Percentiles rank a stretch among this genome's conserved stretches.
Conservation (phyloP, 1,140 invertebrate genomes). For the Aphaenogaster ashmeadi region DNA sequence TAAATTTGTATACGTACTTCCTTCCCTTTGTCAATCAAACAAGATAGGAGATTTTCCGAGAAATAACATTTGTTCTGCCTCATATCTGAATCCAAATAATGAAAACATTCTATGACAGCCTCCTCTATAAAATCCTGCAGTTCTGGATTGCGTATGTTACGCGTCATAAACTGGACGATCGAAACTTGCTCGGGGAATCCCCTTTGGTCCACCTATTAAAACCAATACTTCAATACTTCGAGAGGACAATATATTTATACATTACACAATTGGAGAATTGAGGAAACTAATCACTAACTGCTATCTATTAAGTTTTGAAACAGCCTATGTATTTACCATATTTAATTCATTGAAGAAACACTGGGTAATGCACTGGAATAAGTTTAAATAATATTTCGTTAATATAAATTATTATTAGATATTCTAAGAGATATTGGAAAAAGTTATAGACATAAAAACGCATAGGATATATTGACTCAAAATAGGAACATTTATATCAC, state of each 20-base stretch:
- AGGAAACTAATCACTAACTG: neutral
- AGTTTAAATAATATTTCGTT: constrained; percentile 38
- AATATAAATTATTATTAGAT: constrained; percentile 34
- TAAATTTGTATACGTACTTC: constrained; percentile 78
- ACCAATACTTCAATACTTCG: too few relatives aligned
- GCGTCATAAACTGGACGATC: constrained; percentile 80
- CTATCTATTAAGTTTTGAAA: neutral
- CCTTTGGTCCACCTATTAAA: constrained; percentile 81
- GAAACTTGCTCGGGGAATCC: constrained; percentile 82
- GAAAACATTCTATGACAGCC: constrained; percentile 83
- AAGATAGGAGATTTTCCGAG: constrained; percentile 82
- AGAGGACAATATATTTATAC: too few relatives aligned
- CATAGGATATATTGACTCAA: neutral
- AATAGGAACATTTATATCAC: neutral
- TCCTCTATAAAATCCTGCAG: constrained; percentile 84
- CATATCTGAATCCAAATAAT: constrained; percentile 77
- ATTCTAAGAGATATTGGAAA: too few relatives aligned
- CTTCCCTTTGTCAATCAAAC: constrained; percentile 83
- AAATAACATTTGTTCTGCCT: constrained; percentile 84
- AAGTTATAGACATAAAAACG: neutral
- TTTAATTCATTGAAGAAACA: constrained; percentile 86
- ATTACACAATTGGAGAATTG: neutral
- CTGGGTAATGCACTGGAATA: constrained; percentile 83
- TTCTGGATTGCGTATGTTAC: constrained; percentile 82
- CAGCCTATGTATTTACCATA: constrained; percentile 75